A percentile compares a stretch with the other conserved stretches of the same genome.
Evolutionary conservation across 2,113 vertebrate species (phyloP).

Genomic region (Oncorhynchus tshawytscha): DNA sequence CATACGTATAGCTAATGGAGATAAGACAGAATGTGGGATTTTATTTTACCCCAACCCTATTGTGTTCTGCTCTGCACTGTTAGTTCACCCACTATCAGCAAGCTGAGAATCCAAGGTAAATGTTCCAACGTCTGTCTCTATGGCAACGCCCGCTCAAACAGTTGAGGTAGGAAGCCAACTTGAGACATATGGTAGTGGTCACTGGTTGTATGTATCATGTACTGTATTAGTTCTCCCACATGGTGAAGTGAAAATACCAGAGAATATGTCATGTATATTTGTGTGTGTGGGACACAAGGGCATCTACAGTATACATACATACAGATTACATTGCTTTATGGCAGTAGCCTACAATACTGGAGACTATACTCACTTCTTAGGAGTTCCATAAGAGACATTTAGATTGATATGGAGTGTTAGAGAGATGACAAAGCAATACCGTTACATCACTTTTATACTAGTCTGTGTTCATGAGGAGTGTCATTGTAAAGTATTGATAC

Average conservation of each 20-base stretch:
- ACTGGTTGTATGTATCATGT: not conserved
- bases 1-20: not conserved
- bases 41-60: not conserved
- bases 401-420: not conserved
- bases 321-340: not conserved
- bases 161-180: conserved; percentile 26
- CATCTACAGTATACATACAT: not conserved
- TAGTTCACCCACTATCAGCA: conserved; percentile 23
- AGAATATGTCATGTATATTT: not conserved
- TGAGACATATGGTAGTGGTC: conserved; percentile 25
- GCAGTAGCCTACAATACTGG: not conserved
- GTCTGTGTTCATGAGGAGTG: not conserved
- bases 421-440: not conserved
- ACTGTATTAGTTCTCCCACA: conserved; percentile 19
- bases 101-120: conserved; percentile 29
- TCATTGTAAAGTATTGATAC: not conserved
- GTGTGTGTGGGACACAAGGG: not conserved
- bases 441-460: not conserved
- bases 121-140: conserved; percentile 31
- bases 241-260: conserved; percentile 18
- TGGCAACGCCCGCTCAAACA: conserved; percentile 46
- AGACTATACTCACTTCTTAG: not conserved
- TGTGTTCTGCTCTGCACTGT: conserved; percentile 9
- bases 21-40: not conserved
- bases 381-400: not conserved